Base-by-base conservation (phyloP, 2,888 invertebrate genomes). In the Diarsia brunnea region DNA sequence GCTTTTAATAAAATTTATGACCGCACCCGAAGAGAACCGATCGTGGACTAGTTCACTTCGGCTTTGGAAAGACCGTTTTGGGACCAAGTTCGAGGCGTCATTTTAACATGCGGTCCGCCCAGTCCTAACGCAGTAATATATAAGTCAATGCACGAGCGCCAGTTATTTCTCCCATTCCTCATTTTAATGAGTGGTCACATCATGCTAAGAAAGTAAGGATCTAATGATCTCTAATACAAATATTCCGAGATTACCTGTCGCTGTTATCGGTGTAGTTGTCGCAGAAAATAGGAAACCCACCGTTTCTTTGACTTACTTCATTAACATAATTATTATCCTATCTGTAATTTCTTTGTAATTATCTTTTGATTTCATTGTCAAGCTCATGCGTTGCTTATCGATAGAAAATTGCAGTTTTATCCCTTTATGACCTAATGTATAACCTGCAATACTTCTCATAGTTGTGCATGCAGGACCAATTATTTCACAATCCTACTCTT, bases 401-500 rank as follows among this genome's bases (percentile, higher is more conserved):
- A 27, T 19, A 19, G 0, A 4, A 73, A 11, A 21, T 73, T 38
- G 8, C 14, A 43, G 49, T 38, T n/a, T 27, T 4, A 0, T 58
- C 3, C 38, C 38, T 38, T 38, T 38, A 38, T 38, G 38, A 38
- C 38, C 8, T 8, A 38, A 38, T 24, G 21, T n/a, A n/a, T 38
- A n/a, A 8, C 16, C 27, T 43, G 14, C 14, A 27, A 14, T 31
- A 31, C 43, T 49, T 43, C 7, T 43, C 14, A 49, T 67, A 27
- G 16, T 27, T 27, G 4, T 10, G n/a, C 43, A 8, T 49, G 12
- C 68, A 51, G 31, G 31, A 45, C 43, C 19, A 38, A 65, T 12
- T 58, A 51, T 73, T 79, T 79, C 80, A 49, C 66, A 80, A 73
- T n/a, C 21, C 16, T 49, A 45, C 4, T 47, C n/a, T 31, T 63